Evolutionary conservation across 1,140 invertebrate genomes (phyloP).

Genomic region (Phymorhynchus buccinoides): DNA sequence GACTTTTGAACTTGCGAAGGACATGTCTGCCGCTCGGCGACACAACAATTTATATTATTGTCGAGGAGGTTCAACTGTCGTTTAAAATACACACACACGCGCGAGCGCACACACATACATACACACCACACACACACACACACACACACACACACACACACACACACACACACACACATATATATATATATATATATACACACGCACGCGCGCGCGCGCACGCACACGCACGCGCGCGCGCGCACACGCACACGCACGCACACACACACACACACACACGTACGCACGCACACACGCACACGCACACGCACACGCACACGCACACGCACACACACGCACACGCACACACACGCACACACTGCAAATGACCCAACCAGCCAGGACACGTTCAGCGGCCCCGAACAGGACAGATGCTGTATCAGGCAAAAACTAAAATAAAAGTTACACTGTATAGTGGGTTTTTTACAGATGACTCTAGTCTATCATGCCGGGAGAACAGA

Average conservation of each 20-base stretch:
- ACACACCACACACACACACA: conserved; percentile 19
- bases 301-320: neutral
- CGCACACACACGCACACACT: neutral
- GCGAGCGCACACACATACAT: neutral
- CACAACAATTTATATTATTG: too few species aligned
- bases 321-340: neutral
- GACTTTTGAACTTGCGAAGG: too few species aligned
- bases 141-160: neutral
- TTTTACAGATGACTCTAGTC: too few species aligned
- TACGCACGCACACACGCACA: neutral
- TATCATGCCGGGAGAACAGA: too few species aligned
- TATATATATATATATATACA: neutral
- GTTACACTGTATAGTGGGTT: too few species aligned
- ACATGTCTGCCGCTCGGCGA: too few species aligned
- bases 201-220: neutral
- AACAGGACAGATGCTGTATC: too few species aligned
- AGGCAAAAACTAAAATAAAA: too few species aligned
- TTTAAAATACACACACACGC: neutral
- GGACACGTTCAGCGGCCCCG: too few species aligned
- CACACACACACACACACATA: neutral
- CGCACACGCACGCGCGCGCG: neutral
- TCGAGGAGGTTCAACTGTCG: neutral
- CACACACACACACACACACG: neutral
- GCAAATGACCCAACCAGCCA: too few species aligned
- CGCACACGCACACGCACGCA: neutral